phyloP scores from a whole-genome alignment of 1,140 invertebrate genomes.

The Portunus trituberculatus region DNA sequence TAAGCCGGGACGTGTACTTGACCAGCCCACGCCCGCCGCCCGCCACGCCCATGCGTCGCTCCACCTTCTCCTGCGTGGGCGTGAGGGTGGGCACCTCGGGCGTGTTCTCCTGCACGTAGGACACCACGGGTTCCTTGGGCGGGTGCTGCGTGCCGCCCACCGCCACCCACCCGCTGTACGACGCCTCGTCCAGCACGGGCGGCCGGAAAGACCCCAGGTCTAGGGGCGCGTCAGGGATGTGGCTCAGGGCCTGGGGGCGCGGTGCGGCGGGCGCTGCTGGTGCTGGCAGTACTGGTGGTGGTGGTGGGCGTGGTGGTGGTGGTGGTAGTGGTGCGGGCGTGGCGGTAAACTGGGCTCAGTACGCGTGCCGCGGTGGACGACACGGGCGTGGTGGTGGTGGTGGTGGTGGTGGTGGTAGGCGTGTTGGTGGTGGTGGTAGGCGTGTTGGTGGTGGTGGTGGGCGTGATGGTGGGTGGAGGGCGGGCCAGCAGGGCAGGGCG shows the following conservation, averaged over 20 bases:
- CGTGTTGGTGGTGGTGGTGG: neutral
- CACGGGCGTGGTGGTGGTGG: neutral
- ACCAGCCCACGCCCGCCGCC: constrained; percentile 33
- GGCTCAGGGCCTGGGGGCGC: neutral
- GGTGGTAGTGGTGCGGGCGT: constrained; percentile 9
- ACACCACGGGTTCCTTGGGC: constrained; percentile 45
- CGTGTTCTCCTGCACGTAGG: constrained; percentile 53
- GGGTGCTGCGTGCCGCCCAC: constrained; percentile 48
- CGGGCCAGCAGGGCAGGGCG: neutral
- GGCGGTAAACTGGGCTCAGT: constrained; percentile 55
- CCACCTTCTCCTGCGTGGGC: neutral
- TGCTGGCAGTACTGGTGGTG: neutral
- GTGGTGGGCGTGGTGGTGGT: neutral
- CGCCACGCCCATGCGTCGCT: neutral
- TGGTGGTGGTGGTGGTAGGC: neutral
- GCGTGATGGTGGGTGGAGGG: neutral
- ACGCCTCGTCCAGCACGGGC: neutral
- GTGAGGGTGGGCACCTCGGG: constrained; percentile 46
- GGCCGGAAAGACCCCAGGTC: constrained; percentile 27
- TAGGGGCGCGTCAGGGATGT: neutral
- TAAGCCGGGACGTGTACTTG: constrained; percentile 56
- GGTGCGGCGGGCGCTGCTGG: neutral
- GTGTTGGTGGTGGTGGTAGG: neutral
- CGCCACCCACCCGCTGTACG: constrained; percentile 55
- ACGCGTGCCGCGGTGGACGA: neutral